phyloP scores from a whole-genome alignment of 2,797 vertebrate genomes.

The Oophaga sylvatica region DNA sequence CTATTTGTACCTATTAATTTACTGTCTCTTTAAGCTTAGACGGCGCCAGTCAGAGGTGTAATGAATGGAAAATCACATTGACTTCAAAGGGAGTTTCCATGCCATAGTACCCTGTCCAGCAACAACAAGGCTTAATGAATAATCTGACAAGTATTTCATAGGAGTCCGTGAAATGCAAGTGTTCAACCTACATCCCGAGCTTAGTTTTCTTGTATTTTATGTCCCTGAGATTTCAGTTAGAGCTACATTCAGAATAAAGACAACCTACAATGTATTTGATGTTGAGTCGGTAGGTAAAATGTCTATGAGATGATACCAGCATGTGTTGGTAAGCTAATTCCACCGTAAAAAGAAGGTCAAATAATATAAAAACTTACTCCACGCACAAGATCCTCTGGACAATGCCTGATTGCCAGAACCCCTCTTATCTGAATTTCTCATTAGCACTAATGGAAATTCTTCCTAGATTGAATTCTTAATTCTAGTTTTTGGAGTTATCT shows the following conservation, averaged over 20 bases:
- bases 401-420: no score
- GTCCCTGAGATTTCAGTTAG: not conserved
- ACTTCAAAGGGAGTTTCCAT: slow-evolving; percentile 50
- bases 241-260: not conserved
- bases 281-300: not conserved
- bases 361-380: not conserved
- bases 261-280: slow-evolving; percentile 5
- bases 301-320: not conserved
- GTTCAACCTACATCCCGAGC: slow-evolving; percentile 21
- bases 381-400: no score
- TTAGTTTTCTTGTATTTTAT: slow-evolving; percentile 38
- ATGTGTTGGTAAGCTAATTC: not conserved
- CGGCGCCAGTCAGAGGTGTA: slow-evolving; percentile 15
- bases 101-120: slow-evolving; percentile 12
- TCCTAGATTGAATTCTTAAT: not conserved
- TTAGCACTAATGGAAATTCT: no score
- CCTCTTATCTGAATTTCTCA: no score
- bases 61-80: slow-evolving; percentile 47
- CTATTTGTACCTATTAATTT: not conserved
- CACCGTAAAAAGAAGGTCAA: not conserved
- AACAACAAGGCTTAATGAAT: slow-evolving; percentile 40
- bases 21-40: slow-evolving; percentile 31
- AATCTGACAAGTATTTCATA: slow-evolving; percentile 52
- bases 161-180: slow-evolving; percentile 31
- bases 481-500: not conserved